These are phyloP conservation scores for Venustaconcha ellipsiformis DNA, from an alignment of 1,140 invertebrate genomes.

Conservation along the genomic window DNA sequence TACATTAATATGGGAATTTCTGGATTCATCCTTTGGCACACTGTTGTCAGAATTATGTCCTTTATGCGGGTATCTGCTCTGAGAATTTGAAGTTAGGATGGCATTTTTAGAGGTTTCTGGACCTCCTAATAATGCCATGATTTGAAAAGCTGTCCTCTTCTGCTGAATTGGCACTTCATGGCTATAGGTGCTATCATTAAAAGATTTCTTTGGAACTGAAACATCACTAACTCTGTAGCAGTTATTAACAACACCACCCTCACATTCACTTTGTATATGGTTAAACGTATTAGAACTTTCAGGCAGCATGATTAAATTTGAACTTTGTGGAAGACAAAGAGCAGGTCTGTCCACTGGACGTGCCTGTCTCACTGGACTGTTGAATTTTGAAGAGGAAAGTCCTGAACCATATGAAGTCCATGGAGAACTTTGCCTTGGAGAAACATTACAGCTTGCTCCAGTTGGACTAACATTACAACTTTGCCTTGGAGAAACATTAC, in stretches of 20 bases:
- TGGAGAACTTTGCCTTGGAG: conserved; percentile 9
- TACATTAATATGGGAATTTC: neutral
- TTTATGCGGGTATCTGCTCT: no score
- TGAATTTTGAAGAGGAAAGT: no score
- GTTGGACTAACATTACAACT: no score
- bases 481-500: neutral
- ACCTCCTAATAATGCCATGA: conserved; percentile 13
- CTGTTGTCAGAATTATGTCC: neutral
- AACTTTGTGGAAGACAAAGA: neutral
- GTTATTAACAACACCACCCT: no score
- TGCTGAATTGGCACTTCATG: neutral
- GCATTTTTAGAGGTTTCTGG: no score
- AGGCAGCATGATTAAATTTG: neutral
- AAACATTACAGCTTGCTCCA: neutral
- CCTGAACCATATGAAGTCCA: conserved; percentile 13
- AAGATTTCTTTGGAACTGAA: no score
- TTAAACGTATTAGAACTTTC: no score
- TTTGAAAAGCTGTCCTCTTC: conserved; percentile 13
- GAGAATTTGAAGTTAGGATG: no score
- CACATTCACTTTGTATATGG: no score
- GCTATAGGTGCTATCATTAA: no score
- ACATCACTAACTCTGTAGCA: no score
- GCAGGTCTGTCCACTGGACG: neutral
- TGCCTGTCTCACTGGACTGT: no score
- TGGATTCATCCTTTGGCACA: conserved; percentile 1